Conservation (phyloP, 2,888 invertebrate species). For the Hirtodrosophila alboralis region DNA sequence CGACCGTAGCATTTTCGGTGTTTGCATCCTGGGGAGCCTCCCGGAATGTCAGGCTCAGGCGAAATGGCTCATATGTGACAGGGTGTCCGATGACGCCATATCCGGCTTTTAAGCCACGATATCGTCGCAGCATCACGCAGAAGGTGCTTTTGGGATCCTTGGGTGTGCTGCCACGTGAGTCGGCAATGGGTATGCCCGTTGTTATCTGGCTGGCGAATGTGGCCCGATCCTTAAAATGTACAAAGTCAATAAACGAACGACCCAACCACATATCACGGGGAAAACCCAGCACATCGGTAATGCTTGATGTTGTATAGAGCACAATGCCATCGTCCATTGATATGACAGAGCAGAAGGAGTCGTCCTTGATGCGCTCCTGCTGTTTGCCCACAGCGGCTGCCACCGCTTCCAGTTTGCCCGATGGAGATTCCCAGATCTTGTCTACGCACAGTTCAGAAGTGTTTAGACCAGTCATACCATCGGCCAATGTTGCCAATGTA, state of each 20-base stretch:
- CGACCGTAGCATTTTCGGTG: constrained; percentile 78
- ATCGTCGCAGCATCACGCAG: constrained; percentile 88
- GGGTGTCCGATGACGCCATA: constrained; percentile 87
- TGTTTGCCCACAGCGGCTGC: neutral
- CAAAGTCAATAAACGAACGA: constrained; percentile 93
- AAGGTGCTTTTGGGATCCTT: constrained; percentile 85
- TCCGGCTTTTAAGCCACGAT: constrained; percentile 86
- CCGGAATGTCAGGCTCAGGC: constrained; percentile 89
- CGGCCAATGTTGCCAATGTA: neutral
- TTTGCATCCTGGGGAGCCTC: constrained; percentile 85
- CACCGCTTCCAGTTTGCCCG: constrained; percentile 56
- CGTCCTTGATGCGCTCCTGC: constrained; percentile 84
- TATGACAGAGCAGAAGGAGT: constrained; percentile 91
- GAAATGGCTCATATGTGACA: constrained; percentile 89
- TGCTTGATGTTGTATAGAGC: constrained; percentile 89
- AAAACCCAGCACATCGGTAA: constrained; percentile 90
- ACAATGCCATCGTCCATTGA: constrained; percentile 93
- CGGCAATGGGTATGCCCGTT: constrained; percentile 86
- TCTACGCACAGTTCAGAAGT: constrained; percentile 24
- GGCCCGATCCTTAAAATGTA: constrained; percentile 90
- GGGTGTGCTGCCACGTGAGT: constrained; percentile 82
- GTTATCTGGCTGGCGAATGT: constrained; percentile 92
- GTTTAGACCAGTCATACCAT: no score
- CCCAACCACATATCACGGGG: constrained; percentile 94
- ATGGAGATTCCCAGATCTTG: constrained; percentile 73